Evolutionary conservation across 2,888 invertebrate species (phyloP).

Genomic region (Bugulina stolonifera): DNA sequence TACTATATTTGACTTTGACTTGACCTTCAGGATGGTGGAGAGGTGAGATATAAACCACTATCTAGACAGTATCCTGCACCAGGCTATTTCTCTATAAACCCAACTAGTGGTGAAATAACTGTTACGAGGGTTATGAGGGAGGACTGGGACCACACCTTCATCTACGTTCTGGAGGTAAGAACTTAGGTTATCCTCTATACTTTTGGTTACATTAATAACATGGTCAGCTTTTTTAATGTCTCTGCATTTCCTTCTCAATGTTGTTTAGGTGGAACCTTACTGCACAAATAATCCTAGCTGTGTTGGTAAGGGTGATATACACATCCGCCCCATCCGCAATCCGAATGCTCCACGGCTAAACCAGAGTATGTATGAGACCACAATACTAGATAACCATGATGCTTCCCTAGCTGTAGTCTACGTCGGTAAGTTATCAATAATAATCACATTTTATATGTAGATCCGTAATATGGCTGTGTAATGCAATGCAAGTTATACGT

Average conservation of each 20-base stretch:
- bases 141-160: conserved; percentile 6
- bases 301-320: conserved; percentile 5
- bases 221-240: no score
- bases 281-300: conserved; percentile 15
- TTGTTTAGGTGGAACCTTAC: not conserved
- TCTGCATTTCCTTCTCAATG: no score
- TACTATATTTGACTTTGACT: not conserved
- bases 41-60: conserved; percentile 25
- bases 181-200: not conserved
- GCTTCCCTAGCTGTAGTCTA: not conserved
- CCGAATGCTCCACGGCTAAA: conserved; percentile 2
- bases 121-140: conserved; percentile 23
- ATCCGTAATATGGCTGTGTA: no score
- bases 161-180: conserved; percentile 1
- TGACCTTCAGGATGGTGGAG: conserved; percentile 2
- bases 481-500: no score
- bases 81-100: conserved; percentile 37
- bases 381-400: conserved; percentile 12
- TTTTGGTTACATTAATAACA: no score
- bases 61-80: conserved; percentile 35
- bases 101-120: conserved; percentile 29
- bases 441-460: no score
- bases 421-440: conserved; percentile 6
- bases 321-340: conserved; percentile 1
- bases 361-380: not conserved